Evolutionary conservation across 1,140 invertebrate species (phyloP), one percentile per base, ranked within the genome.

Genomic region (Heliconius congener): DNA sequence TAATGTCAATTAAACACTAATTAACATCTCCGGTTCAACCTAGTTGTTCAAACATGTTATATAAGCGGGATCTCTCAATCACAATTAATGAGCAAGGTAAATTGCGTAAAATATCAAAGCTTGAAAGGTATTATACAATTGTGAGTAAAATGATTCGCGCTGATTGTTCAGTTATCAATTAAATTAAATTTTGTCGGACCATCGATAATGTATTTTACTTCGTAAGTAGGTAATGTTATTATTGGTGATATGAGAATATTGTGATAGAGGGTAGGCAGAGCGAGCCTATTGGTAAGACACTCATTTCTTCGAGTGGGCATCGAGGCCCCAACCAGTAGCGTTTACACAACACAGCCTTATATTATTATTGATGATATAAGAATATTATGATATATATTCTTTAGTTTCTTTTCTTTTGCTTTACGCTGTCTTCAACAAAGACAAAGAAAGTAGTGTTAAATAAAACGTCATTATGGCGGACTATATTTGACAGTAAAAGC

Each of bases 161-260:
- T 27, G 60, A 66, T 66, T 57, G 55, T 57, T 66, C 60, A 23
- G 9, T 66, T 66, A 66, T 66, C 60, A 66, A 23, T 27, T 66
- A 27, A 66, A 66, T 66, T 66, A 30, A 27, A 66, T 60, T 66
- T 66, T 11, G 16, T 23, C 19, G n/a, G 19, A 27, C n/a, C 27
- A 66, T 66, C 23, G 60, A 23, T 66, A 66, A 66, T 66, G 11
- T 23, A 66, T 30, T 66, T 66, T 66, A 66, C 3, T 66, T 66
- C 1, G 27, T 66, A 30, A 27, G 60, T 66, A 1, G 34, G 34
- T 37, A 37, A 27, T 66, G 27, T 27, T 23, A 23, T 57, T 57
- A 57, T 57, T 9, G 55, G 19, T 57, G 55, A 23, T 57, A 52
- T 52, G 50, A 23, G 55, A 23, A 9, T 3, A 23, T 57, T 57